Conservation (phyloP, 2,113 vertebrate genomes). For the Dinomys branickii region DNA sequence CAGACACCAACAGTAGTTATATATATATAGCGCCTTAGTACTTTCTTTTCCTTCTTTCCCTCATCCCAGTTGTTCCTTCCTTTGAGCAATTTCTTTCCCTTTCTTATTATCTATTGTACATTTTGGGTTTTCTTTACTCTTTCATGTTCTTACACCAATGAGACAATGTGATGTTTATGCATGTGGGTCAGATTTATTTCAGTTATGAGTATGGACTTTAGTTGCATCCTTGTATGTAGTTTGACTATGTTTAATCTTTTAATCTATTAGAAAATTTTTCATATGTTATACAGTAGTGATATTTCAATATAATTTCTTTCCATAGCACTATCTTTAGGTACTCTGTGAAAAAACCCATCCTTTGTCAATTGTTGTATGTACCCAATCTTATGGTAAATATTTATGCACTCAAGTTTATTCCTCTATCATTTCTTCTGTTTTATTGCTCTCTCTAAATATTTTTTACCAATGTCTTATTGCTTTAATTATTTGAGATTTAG, state of each 20-base stretch:
- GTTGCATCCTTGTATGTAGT: constrained; percentile 21
- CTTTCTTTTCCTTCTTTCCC: too few relatives aligned
- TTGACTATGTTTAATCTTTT: constrained; percentile 40
- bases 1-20: too few relatives aligned
- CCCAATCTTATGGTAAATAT: not conserved
- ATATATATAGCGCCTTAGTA: too few relatives aligned
- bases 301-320: constrained; percentile 52
- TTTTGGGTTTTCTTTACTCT: too few relatives aligned
- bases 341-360: constrained; percentile 26
- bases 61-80: too few relatives aligned
- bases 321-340: constrained; percentile 8
- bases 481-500: constrained; percentile 56
- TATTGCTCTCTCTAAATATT: constrained; percentile 18
- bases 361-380: not conserved
- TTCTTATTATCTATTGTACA: too few relatives aligned
- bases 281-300: not conserved
- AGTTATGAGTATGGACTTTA: too few relatives aligned
- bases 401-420: not conserved
- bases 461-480: constrained; percentile 34
- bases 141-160: too few relatives aligned
- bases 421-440: constrained; percentile 38
- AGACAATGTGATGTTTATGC: too few relatives aligned
- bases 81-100: too few relatives aligned
- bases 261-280: constrained; percentile 53
- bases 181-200: too few relatives aligned